Evolutionary conservation across 2,888 invertebrate genomes (phyloP).

Genomic region (Anarsia innoxiella): DNA sequence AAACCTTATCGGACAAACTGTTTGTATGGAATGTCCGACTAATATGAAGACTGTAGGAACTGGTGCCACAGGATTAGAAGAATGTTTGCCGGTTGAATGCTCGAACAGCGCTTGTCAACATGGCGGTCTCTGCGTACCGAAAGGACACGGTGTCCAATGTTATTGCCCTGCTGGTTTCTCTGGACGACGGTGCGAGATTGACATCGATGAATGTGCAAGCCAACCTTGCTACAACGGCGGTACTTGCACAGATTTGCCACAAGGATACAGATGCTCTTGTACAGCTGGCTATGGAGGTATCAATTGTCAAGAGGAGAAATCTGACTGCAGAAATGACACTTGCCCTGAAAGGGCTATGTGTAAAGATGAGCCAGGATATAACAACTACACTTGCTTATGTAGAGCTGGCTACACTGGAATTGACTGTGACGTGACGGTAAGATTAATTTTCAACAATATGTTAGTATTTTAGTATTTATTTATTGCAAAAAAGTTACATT

Average conservation of each 20-base stretch:
- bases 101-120: constrained; percentile 92
- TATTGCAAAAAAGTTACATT: too few relatives aligned
- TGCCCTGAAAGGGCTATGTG: constrained; percentile 98
- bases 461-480: neutral
- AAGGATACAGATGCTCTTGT: constrained; percentile 94
- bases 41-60: constrained; percentile 89
- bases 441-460: too few relatives aligned
- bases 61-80: constrained; percentile 87
- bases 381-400: constrained; percentile 94
- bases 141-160: constrained; percentile 92
- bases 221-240: constrained; percentile 96
- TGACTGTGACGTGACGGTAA: constrained; percentile 91
- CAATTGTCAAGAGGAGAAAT: constrained; percentile 94
- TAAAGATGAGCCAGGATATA: constrained; percentile 92
- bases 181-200: constrained; percentile 93
- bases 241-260: constrained; percentile 92
- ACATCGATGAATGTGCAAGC: constrained; percentile 95
- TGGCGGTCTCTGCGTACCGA: constrained; percentile 91
- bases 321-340: constrained; percentile 91
- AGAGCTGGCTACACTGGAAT: constrained; percentile 95
- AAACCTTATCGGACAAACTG: constrained; percentile 86
- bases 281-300: constrained; percentile 91
- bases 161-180: constrained; percentile 97
- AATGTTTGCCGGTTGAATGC: constrained; percentile 91
- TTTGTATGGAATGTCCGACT: constrained; percentile 92